A percentile compares a stretch with the other conserved stretches of the same genome.
Conservation (phyloP, 2,113 vertebrate species). For the Trogon surrucura region DNA sequence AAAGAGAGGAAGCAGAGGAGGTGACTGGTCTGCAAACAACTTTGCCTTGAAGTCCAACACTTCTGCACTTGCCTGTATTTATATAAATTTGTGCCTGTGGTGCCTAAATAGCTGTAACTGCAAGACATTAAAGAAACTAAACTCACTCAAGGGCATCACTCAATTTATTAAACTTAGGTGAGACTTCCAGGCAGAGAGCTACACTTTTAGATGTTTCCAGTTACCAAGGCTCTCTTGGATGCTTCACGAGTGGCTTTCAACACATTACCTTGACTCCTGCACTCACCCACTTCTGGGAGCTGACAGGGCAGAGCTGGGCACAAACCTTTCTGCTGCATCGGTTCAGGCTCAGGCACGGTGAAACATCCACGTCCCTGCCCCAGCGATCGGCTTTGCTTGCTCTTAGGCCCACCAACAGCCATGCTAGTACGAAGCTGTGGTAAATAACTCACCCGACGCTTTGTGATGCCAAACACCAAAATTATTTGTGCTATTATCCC, state of each 20-base stretch:
- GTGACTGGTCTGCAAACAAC: neutral
- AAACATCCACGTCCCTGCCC: accelerated
- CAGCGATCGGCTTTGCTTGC: accelerated
- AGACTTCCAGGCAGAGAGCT: neutral
- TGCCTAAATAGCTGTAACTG: neutral
- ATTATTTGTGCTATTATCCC: neutral
- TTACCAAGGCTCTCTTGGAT: neutral
- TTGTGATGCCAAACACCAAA: neutral
- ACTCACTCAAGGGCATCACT: neutral
- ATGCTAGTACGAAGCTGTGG: neutral
- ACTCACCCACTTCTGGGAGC: neutral
- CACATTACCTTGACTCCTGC: accelerated
- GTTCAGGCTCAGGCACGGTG: neutral
- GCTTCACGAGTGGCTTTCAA: neutral
- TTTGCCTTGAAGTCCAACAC: neutral
- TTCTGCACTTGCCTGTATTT: neutral
- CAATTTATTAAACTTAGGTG: neutral
- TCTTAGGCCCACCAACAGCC: neutral
- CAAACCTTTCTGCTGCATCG: neutral
- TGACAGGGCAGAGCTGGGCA: neutral
- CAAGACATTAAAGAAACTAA: neutral
- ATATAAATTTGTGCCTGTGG: neutral
- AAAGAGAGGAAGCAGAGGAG: neutral
- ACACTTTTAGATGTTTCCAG: neutral
- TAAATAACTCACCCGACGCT: neutral